Evolutionary conservation across 1,140 invertebrate genomes (phyloP).

Genomic region (Eurytemora carolleeae): DNA sequence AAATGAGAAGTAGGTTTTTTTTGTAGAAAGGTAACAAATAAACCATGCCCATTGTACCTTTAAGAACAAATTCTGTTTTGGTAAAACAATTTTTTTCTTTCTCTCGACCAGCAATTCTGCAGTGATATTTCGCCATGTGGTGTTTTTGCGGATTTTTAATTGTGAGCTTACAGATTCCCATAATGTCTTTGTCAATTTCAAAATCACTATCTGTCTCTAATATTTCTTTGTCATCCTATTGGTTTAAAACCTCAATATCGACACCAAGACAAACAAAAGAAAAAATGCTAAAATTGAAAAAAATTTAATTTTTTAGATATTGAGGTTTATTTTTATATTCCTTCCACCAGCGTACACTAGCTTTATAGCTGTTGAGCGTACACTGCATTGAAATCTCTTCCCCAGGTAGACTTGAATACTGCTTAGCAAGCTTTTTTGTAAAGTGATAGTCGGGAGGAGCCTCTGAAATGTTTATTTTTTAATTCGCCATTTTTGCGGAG

Average conservation of each 20-base stretch:
- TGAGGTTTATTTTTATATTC: conserved; percentile 54
- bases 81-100: background rate
- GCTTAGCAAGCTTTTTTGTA: conserved; percentile 67
- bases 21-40: too few species aligned
- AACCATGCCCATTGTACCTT: too few species aligned
- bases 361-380: conserved; percentile 76
- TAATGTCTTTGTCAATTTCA: background rate
- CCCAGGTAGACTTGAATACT: conserved; percentile 58
- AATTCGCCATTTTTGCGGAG: background rate
- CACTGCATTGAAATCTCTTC: conserved; percentile 83
- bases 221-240: too few species aligned
- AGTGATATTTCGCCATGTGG: background rate
- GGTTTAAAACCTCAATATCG: too few species aligned
- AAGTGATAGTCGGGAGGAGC: conserved; percentile 85
- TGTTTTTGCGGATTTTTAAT: background rate
- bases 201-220: background rate
- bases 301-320: conserved; percentile 23
- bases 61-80: background rate
- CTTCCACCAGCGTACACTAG: conserved; percentile 80
- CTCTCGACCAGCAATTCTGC: background rate
- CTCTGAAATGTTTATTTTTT: conserved; percentile 33
- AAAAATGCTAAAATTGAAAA: too few species aligned
- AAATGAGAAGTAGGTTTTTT: too few species aligned
- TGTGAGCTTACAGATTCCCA: background rate
- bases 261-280: too few species aligned